A percentile compares a stretch with the other conserved stretches of the same genome.
phyloP scores from a whole-genome alignment of 30 jellyfish, hydroid and myxozoan species.

The Rhopilema esculentum region DNA sequence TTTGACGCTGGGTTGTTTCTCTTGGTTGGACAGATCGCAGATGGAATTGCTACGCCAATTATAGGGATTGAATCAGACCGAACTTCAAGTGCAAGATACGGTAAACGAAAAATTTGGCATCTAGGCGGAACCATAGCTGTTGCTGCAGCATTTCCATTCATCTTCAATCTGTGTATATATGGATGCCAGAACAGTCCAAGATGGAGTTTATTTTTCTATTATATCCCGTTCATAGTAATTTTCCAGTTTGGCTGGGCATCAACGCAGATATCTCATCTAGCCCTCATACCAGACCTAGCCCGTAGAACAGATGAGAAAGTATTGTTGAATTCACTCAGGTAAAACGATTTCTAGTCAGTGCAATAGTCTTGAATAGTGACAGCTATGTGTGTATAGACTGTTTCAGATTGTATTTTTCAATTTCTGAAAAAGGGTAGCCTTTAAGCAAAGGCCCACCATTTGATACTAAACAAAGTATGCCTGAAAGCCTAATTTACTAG shows the following conservation, averaged over 20 bases:
- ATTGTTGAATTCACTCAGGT: conserved; percentile 84
- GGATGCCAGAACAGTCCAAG: conserved; percentile 73
- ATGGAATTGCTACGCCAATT: conserved; percentile 93
- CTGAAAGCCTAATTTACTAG: too few species aligned
- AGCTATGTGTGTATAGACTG: too few species aligned
- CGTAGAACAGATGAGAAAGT: conserved; percentile 75
- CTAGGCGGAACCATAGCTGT: conserved; percentile 84
- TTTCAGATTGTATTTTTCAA: too few species aligned
- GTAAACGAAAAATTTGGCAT: conserved; percentile 94
- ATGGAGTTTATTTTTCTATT: conserved; percentile 77
- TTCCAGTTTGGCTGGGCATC: conserved; percentile 99
- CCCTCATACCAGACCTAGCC: conserved; percentile 94
- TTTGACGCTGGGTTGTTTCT: conserved; percentile 79
- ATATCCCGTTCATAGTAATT: conserved; percentile 80
- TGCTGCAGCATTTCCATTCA: conserved; percentile 84
- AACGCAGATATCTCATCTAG: conserved; percentile 92
- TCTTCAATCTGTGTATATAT: conserved; percentile 78
- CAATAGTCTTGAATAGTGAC: too few species aligned
- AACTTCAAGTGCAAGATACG: conserved; percentile 66
- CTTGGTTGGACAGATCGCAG: conserved; percentile 91
- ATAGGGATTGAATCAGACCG: conserved; percentile 89
- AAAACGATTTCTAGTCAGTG: neutral
- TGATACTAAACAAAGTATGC: too few species aligned
- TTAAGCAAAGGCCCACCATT: too few species aligned
- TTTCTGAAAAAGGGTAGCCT: too few species aligned